These are phyloP conservation scores for Mastomys coucha DNA, from an alignment of 2,113 vertebrate species.

Conservation along the genomic window DNA sequence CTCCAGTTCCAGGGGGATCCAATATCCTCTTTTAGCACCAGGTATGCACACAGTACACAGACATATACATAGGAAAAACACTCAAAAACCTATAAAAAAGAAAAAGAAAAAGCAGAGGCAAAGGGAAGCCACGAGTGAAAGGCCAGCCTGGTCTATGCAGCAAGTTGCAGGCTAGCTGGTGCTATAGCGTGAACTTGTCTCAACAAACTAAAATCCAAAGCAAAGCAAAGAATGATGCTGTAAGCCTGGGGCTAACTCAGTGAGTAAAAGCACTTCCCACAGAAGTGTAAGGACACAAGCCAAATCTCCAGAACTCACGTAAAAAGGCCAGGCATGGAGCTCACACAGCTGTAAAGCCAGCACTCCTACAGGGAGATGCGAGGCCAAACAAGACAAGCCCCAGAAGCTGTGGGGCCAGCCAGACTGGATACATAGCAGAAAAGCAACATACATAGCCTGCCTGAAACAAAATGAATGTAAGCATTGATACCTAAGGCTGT, in stretches of 20 bases:
- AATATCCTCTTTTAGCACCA: not conserved
- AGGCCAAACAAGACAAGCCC: not conserved
- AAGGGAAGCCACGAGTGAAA: not conserved
- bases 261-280: not conserved
- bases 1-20: not conserved
- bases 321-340: not conserved
- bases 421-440: not conserved
- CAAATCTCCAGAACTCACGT: not conserved
- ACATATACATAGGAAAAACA: not conserved
- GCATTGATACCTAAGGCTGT: not conserved
- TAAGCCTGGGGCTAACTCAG: not conserved
- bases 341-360: not conserved
- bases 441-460: not conserved
- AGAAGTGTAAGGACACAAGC: not conserved
- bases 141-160: not conserved
- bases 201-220: not conserved
- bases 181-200: not conserved
- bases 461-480: not conserved
- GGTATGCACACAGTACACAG: not conserved
- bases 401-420: not conserved
- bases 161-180: not conserved
- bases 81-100: not conserved
- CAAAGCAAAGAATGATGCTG: not conserved
- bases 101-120: not conserved
- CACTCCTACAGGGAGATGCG: not conserved